Percentiles rank a stretch among this genome's conserved stretches.
phyloP scores from a whole-genome alignment of 2,888 invertebrate species.

The Apamea monoglypha region DNA sequence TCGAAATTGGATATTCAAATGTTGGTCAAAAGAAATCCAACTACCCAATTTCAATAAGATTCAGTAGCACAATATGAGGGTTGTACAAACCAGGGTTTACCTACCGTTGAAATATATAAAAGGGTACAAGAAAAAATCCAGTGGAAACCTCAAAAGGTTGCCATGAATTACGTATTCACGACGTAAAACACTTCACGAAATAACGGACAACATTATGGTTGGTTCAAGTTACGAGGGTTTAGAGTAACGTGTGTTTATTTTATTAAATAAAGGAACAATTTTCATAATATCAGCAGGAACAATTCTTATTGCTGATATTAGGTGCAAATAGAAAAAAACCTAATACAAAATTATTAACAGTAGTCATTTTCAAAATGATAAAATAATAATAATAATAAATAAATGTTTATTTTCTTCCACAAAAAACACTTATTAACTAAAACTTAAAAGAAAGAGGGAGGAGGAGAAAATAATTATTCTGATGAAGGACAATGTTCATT shows the following conservation, averaged over 20 bases:
- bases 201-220: constrained; percentile 72
- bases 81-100: constrained; percentile 45
- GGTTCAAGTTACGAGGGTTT: constrained; percentile 64
- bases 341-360: neutral
- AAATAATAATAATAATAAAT: too few species aligned
- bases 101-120: constrained; percentile 58
- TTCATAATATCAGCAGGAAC: neutral
- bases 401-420: too few species aligned
- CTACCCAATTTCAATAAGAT: constrained; percentile 48
- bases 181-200: constrained; percentile 77
- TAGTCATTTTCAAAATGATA: neutral
- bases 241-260: constrained; percentile 8
- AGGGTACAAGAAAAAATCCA: constrained; percentile 69
- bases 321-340: neutral
- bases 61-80: constrained; percentile 26
- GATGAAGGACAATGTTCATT: too few species aligned
- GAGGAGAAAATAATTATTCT: too few species aligned
- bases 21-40: constrained; percentile 28
- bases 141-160: constrained; percentile 73
- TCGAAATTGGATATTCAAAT: constrained; percentile 16
- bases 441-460: too few species aligned
- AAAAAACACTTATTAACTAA: too few species aligned
- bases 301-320: neutral
- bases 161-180: constrained; percentile 78
- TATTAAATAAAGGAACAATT: neutral